phyloP scores from a whole-genome alignment of 2,888 invertebrate genomes.

The Oscheius myriophilus region DNA sequence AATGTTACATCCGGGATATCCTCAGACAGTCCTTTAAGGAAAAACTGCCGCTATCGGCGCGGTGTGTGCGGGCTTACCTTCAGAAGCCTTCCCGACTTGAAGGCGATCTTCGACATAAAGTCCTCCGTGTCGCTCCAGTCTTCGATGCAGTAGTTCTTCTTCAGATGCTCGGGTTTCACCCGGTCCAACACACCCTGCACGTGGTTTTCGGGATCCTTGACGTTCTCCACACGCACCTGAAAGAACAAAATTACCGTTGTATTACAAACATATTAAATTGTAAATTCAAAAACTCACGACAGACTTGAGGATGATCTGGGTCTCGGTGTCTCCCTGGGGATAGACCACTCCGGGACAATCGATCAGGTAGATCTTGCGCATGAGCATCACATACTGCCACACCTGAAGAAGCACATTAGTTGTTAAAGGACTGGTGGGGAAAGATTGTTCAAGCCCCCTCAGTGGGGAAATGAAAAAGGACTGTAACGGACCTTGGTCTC shows the following conservation, averaged over 20 bases:
- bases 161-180: conserved; percentile 87
- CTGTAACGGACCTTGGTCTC: conserved; percentile 74
- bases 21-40: too few relatives aligned
- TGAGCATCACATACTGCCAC: conserved; percentile 98
- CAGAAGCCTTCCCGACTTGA: conserved; percentile 85
- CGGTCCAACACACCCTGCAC: conserved; percentile 83
- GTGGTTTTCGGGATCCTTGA: conserved; percentile 93
- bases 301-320: conserved; percentile 92
- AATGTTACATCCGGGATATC: too few relatives aligned
- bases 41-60: too few relatives aligned
- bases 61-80: too few relatives aligned
- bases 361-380: conserved; percentile 93
- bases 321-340: conserved; percentile 86
- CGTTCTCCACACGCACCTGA: conserved; percentile 86
- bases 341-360: conserved; percentile 99
- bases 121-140: conserved; percentile 85
- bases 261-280: background rate
- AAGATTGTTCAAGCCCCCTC: background rate
- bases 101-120: conserved; percentile 90
- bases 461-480: background rate
- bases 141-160: conserved; percentile 84
- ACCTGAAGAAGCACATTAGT: conserved; percentile 75
- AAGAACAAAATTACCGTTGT: background rate
- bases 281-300: conserved; percentile 77
- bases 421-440: background rate